A percentile compares a stretch with the other conserved stretches of the same genome.
phyloP scores from a whole-genome alignment of 2,113 vertebrate species.

The Neolamprologus brichardi region DNA sequence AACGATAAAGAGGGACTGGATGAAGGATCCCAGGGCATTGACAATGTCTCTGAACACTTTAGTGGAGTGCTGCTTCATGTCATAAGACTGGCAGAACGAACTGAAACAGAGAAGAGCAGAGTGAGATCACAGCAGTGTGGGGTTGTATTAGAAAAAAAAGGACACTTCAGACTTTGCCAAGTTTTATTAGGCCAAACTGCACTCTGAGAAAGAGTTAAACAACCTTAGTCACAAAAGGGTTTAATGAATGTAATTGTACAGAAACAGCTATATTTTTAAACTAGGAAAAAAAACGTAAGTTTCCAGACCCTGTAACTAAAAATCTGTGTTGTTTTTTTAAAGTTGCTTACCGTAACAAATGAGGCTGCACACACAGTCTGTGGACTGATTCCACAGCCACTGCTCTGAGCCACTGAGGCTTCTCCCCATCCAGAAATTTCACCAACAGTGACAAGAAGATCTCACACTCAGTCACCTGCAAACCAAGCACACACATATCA shows the following conservation, averaged over 20 bases:
- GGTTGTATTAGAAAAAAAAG: not conserved
- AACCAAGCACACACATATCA: conserved; percentile 7
- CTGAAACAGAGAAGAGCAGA: conserved; percentile 51
- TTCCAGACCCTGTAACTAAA: not conserved
- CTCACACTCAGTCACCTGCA: conserved; percentile 98
- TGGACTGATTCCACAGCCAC: conserved; percentile 98
- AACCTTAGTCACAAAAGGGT: not conserved
- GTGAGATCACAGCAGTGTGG: not conserved
- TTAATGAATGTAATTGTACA: not conserved
- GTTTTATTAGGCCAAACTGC: not conserved
- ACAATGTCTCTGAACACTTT: conserved; percentile 99
- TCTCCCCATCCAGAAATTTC: conserved; percentile 98
- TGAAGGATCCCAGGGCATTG: conserved; percentile 95
- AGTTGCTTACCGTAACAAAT: conserved; percentile 82
- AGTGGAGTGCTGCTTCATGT: conserved; percentile 99
- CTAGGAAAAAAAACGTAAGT: accelerated
- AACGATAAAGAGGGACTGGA: conserved; percentile 94
- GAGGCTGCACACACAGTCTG: conserved; percentile 93
- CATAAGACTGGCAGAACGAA: conserved; percentile 96
- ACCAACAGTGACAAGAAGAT: conserved; percentile 97
- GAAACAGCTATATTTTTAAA: not conserved
- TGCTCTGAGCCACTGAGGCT: conserved; percentile 96
- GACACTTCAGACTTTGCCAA: not conserved
- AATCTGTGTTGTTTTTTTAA: not conserved
- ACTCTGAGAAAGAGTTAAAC: not conserved